These are phyloP conservation scores for Halisarca cf. caerulea DNA, from an alignment of 37 sponge, comb jelly and placozoan genomes.

Conservation along the genomic window DNA sequence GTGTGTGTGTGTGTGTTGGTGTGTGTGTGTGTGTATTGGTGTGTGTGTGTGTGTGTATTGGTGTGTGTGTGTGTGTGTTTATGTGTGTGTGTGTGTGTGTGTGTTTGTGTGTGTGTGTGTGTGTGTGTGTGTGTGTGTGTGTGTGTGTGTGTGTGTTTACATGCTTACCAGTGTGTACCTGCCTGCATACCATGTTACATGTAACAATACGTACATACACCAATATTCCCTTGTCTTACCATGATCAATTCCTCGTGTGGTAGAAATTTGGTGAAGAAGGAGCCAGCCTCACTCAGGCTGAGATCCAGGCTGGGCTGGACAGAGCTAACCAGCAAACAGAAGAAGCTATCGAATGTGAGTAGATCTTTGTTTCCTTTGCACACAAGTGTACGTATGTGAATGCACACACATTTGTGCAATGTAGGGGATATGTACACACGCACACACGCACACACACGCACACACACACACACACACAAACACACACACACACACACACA, in stretches of 20 bases:
- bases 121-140: slow-evolving; percentile 7
- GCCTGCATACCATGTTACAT: background rate
- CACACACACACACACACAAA: too few species aligned
- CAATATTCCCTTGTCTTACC: background rate
- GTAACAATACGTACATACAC: background rate
- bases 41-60: too few species aligned
- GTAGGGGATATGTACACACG: too few species aligned
- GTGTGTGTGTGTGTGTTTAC: slow-evolving; percentile 39
- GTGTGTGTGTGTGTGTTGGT: too few species aligned
- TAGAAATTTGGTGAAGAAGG: slow-evolving; percentile 58
- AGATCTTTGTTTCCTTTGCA: background rate
- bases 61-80: too few species aligned
- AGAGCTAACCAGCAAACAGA: slow-evolving; percentile 73
- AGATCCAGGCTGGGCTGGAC: slow-evolving; percentile 72
- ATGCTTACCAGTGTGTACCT: background rate
- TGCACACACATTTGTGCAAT: too few species aligned
- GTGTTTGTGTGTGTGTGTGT: too few species aligned
- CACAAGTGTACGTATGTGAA: background rate
- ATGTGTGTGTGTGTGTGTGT: too few species aligned
- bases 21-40: too few species aligned
- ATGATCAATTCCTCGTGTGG: background rate
- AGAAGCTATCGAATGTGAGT: slow-evolving; percentile 76
- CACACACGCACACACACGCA: slow-evolving; percentile 12
- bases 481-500: too few species aligned
- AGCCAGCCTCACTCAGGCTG: slow-evolving; percentile 57